phyloP scores from a whole-genome alignment of 2,888 invertebrate genomes.

The Meiosimyza platycephala region DNA sequence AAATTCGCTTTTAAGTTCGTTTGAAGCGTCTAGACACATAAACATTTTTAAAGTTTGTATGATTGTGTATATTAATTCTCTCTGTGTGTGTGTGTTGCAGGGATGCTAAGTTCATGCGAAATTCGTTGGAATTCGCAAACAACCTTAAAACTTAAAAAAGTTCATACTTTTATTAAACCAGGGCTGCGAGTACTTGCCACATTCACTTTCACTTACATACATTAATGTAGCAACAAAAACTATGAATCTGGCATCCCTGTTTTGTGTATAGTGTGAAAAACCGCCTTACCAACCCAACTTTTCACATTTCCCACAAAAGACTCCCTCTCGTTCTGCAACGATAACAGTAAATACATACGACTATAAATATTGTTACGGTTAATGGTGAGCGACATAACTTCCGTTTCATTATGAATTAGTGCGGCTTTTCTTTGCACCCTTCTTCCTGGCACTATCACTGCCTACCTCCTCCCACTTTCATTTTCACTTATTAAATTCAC shows the following conservation, averaged over 20 bases:
- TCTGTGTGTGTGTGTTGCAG: slow-evolving; percentile 1
- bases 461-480: neutral
- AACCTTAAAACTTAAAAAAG: no score
- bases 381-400: slow-evolving; percentile 47
- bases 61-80: neutral
- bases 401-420: slow-evolving; percentile 26
- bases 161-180: no score
- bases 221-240: no score
- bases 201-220: no score
- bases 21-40: slow-evolving; percentile 49
- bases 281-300: no score
- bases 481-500: slow-evolving; percentile 1
- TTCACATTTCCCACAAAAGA: neutral
- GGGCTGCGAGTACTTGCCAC: no score
- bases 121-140: no score
- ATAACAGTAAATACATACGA: slow-evolving; percentile 44
- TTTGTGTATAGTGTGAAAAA: no score
- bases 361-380: slow-evolving; percentile 52
- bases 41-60: slow-evolving; percentile 19
- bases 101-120: no score
- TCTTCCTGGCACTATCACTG: neutral
- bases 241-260: no score
- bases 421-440: slow-evolving; percentile 1
- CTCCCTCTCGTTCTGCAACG: slow-evolving; percentile 31
- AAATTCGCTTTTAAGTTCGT: slow-evolving; percentile 49